A percentile compares a stretch with the other conserved stretches of the same genome.
Conservation (phyloP, 2,113 vertebrate species). For the Tragelaphus imberbis region DNA sequence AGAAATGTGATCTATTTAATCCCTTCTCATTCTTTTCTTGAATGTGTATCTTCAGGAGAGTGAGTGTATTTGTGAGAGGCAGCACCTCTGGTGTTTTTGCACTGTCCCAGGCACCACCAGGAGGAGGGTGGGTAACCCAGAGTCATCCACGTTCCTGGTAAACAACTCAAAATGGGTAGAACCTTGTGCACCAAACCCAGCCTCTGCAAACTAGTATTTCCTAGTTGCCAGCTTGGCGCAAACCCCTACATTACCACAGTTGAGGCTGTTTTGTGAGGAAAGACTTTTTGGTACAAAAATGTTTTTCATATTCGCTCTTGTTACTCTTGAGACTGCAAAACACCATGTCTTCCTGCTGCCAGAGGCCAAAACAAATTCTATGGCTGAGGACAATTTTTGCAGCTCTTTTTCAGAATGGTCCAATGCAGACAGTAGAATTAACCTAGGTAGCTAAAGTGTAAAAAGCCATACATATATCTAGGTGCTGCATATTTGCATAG, state of each 20-base stretch:
- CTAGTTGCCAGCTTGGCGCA: neutral
- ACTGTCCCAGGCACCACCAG: neutral
- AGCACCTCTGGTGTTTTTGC: neutral
- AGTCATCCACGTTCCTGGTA: neutral
- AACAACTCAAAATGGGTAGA: conserved; percentile 24
- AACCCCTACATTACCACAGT: neutral
- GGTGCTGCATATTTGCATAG: neutral
- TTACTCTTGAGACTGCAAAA: neutral
- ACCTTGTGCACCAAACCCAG: neutral
- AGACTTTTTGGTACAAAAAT: conserved; percentile 12
- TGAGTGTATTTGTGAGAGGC: neutral
- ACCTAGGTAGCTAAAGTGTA: neutral
- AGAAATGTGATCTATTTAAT: neutral
- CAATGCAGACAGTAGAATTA: neutral
- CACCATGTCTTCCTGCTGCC: neutral
- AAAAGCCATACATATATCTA: neutral
- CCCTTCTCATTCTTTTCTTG: neutral
- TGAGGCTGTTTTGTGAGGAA: neutral
- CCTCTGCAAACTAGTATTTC: conserved; percentile 6
- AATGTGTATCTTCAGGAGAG: neutral
- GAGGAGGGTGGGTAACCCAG: neutral
- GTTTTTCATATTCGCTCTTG: neutral
- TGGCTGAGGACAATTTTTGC: neutral
- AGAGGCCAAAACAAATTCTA: conserved; percentile 25
- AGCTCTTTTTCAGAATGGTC: conserved; percentile 16